Evolutionary conservation across 2,888 invertebrate species (phyloP).

Genomic region (Drosophila monieri): DNA sequence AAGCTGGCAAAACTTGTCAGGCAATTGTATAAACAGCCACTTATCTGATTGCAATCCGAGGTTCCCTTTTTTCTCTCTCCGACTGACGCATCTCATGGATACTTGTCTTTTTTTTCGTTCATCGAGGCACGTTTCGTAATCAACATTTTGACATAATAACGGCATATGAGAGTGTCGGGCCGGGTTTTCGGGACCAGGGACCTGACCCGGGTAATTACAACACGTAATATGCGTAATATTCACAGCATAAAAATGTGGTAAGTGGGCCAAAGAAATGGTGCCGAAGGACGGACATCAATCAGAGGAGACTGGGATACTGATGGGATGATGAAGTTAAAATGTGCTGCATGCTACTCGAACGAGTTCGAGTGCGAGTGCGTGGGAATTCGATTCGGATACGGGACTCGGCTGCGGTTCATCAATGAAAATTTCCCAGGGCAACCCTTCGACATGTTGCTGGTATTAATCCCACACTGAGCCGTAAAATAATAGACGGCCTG

Average conservation of each 20-base stretch:
- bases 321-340: conserved; percentile 8
- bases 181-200: not conserved
- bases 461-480: conserved; percentile 62
- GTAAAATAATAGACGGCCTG: conserved; percentile 47
- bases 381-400: conserved; percentile 33
- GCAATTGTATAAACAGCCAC: conserved; percentile 52
- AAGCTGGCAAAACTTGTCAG: conserved; percentile 46
- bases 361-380: conserved; percentile 37
- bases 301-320: not conserved
- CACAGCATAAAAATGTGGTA: conserved; percentile 64
- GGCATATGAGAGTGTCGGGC: conserved; percentile 35
- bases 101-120: conserved; percentile 5
- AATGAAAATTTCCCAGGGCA: conserved; percentile 71
- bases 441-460: conserved; percentile 25
- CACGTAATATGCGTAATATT: conserved; percentile 80
- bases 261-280: conserved; percentile 45
- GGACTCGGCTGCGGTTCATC: conserved; percentile 44
- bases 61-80: conserved; percentile 3
- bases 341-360: conserved; percentile 8
- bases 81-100: conserved; percentile 41
- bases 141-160: conserved; percentile 75
- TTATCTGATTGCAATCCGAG: conserved; percentile 51
- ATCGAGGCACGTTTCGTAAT: conserved; percentile 67
- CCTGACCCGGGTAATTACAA: conserved; percentile 60
- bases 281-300: conserved; percentile 46